A percentile compares a stretch with the other conserved stretches of the same genome.
phyloP scores from a whole-genome alignment of 2,888 invertebrate species.

The Chelonus formosanus region DNA sequence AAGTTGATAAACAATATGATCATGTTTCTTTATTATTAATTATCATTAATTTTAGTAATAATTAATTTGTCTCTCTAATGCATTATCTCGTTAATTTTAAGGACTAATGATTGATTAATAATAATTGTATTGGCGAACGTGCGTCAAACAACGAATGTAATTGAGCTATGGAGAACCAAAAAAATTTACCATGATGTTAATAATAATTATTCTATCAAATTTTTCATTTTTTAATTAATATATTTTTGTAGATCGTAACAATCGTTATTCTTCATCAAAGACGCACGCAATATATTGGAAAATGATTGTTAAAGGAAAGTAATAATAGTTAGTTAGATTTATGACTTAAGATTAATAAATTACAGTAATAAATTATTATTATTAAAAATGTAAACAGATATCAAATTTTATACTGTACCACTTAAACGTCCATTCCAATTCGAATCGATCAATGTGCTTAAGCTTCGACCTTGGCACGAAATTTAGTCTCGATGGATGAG shows the following conservation, averaged over 20 bases:
- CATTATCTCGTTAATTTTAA: conserved; percentile 6
- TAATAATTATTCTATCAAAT: no score
- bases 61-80: background rate
- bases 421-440: conserved; percentile 1
- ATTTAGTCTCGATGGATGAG: conserved; percentile 9
- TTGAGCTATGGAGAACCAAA: background rate
- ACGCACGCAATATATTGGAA: background rate
- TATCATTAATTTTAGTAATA: background rate
- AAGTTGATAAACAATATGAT: no score
- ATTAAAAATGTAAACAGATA: conserved; percentile 35
- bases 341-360: conserved; percentile 57
- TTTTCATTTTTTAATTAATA: no score
- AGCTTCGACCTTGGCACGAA: conserved; percentile 39
- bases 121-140: background rate
- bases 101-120: background rate
- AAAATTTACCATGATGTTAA: background rate
- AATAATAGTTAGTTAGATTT: conserved; percentile 42
- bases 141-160: conserved; percentile 23
- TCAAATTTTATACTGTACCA: conserved; percentile 4
- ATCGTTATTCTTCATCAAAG: background rate
- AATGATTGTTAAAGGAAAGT: background rate
- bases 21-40: background rate
- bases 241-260: no score
- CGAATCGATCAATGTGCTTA: conserved; percentile 19
- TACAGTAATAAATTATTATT: conserved; percentile 58